phyloP scores from a whole-genome alignment of 1,140 invertebrate genomes.

The Sarcophaga bullata region DNA sequence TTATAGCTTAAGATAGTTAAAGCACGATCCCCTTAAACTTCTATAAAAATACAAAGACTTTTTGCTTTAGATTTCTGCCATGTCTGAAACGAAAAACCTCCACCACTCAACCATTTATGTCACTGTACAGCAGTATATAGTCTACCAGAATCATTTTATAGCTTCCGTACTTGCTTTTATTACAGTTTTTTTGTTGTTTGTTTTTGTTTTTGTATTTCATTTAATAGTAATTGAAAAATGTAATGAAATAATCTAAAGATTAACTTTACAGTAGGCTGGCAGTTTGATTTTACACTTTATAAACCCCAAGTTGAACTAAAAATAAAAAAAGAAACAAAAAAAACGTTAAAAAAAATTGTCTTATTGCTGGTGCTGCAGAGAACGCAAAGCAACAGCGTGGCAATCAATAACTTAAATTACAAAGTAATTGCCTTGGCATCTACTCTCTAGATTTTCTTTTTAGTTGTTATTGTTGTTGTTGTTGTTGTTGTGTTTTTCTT shows the following conservation, averaged over 20 bases:
- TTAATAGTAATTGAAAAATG: slow-evolving; percentile 19
- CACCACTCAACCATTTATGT: no score
- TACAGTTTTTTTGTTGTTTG: neutral
- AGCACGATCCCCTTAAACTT: no score
- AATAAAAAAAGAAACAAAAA: neutral
- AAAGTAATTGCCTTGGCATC: slow-evolving; percentile 65
- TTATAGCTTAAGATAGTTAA: no score
- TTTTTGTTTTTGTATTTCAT: neutral
- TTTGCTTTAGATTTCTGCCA: no score
- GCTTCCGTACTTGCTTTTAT: neutral
- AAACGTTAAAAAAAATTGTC: slow-evolving; percentile 11
- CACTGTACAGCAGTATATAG: no score
- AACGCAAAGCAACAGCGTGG: slow-evolving; percentile 52
- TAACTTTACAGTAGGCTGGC: slow-evolving; percentile 20
- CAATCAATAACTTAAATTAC: slow-evolving; percentile 66
- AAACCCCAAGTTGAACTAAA: no score
- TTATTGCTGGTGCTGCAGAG: neutral
- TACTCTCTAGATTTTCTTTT: slow-evolving; percentile 26
- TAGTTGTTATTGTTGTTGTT: neutral
- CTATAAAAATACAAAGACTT: no score
- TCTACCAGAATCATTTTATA: no score
- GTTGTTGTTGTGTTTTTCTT: neutral
- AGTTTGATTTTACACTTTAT: slow-evolving; percentile 18
- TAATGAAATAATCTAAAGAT: slow-evolving; percentile 27
- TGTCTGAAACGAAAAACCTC: no score